These are phyloP conservation scores for Cephus spinipes DNA, from an alignment of 2,888 invertebrate genomes.

Conservation along the genomic window DNA sequence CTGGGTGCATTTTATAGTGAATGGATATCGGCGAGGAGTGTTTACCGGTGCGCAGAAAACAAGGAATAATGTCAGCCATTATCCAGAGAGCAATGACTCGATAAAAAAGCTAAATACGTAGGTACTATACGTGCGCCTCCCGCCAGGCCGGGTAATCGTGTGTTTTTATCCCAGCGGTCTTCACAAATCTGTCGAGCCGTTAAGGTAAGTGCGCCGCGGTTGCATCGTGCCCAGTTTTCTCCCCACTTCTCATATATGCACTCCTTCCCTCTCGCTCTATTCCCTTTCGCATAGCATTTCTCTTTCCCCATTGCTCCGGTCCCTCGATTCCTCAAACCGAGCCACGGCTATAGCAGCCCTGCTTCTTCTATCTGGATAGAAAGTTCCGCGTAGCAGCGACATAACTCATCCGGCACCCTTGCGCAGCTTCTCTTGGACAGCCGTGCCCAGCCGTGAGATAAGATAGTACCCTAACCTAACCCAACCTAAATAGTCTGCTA, in stretches of 20 bases:
- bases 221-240: not conserved
- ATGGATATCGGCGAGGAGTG: not conserved
- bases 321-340: not conserved
- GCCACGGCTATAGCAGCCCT: not conserved
- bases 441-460: not conserved
- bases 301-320: not conserved
- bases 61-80: conserved; percentile 30
- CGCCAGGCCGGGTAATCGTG: conserved; percentile 38
- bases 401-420: not conserved
- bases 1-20: not conserved
- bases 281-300: not conserved
- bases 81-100: conserved; percentile 22
- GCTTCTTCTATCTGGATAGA: not conserved
- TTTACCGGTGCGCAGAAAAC: conserved; percentile 21
- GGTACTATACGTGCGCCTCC: conserved; percentile 21
- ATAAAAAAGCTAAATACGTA: conserved; percentile 25
- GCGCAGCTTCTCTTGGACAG: not conserved
- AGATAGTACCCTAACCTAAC: not conserved
- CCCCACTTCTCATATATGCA: not conserved
- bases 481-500: conserved; percentile 3
- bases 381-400: not conserved
- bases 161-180: conserved; percentile 37
- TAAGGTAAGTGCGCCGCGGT: conserved; percentile 35
- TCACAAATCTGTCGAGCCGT: conserved; percentile 45
- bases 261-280: not conserved